Evolutionary conservation across 1,140 invertebrate genomes (phyloP).

Genomic region (Neodiprion virginianus): DNA sequence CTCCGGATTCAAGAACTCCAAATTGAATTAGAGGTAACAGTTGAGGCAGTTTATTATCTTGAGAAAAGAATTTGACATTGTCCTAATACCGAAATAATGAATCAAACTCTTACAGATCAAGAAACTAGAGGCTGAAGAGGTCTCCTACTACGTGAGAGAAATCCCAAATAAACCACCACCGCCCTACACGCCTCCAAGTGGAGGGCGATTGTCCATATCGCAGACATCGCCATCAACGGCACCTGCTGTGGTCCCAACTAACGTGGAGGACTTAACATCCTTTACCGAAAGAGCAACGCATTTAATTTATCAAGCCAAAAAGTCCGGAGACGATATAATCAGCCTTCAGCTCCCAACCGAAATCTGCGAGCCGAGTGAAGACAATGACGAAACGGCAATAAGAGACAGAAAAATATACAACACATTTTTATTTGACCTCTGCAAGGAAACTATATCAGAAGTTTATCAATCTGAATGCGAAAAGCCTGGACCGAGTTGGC

Average conservation of each 20-base stretch:
- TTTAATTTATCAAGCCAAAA: slow-evolving; percentile 56
- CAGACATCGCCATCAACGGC: slow-evolving; percentile 45
- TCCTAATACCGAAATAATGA: slow-evolving; percentile 15
- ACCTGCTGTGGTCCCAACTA: slow-evolving; percentile 56
- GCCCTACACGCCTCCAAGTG: slow-evolving; percentile 69
- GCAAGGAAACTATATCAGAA: slow-evolving; percentile 67
- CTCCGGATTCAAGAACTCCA: slow-evolving; percentile 65
- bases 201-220: slow-evolving; percentile 39
- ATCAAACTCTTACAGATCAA: slow-evolving; percentile 60
- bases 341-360: slow-evolving; percentile 50
- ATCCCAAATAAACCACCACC: slow-evolving; percentile 78
- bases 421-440: slow-evolving; percentile 70
- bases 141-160: slow-evolving; percentile 67
- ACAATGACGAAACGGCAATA: slow-evolving; percentile 52
- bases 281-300: slow-evolving; percentile 59
- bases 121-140: slow-evolving; percentile 66
- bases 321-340: slow-evolving; percentile 54
- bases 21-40: slow-evolving; percentile 67
- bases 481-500: slow-evolving; percentile 64
- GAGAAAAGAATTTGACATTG: not conserved
- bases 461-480: slow-evolving; percentile 59
- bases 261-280: slow-evolving; percentile 56
- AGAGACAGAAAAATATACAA: slow-evolving; percentile 57
- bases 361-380: slow-evolving; percentile 51
- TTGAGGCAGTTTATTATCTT: slow-evolving; percentile 6